phyloP scores from a whole-genome alignment of 2,888 invertebrate genomes.

The Xestia xanthographa region DNA sequence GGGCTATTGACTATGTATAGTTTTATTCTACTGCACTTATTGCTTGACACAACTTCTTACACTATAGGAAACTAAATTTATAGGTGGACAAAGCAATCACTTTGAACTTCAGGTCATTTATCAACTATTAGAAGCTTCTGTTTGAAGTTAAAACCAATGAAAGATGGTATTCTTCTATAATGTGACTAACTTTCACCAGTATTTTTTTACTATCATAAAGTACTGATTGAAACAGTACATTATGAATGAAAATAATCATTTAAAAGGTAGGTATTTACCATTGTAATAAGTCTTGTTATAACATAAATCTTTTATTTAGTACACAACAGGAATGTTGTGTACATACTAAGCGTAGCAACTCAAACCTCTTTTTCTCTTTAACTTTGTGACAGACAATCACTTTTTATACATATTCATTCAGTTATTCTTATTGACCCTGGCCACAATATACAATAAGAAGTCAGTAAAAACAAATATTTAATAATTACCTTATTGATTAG shows the following conservation, averaged over 20 bases:
- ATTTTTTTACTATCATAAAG: not conserved
- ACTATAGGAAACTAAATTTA: not conserved
- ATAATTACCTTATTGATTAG: constrained; percentile 72
- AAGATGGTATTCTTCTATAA: not conserved
- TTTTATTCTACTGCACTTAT: not conserved
- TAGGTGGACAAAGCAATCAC: not conserved
- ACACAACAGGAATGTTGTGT: constrained; percentile 46
- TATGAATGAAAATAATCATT: constrained; percentile 30
- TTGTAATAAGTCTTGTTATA: constrained; percentile 11
- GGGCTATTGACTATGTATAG: not conserved
- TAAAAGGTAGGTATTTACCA: constrained; percentile 11
- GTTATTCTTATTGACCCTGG: constrained; percentile 40
- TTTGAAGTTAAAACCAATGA: not conserved
- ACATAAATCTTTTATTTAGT: constrained; percentile 21
- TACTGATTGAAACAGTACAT: not conserved
- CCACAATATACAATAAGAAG: constrained; percentile 35
- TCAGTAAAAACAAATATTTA: constrained; percentile 46
- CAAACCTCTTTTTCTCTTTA: constrained; percentile 20
- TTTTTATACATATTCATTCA: constrained; percentile 29
- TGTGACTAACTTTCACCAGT: constrained; percentile 4
- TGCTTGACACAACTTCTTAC: not conserved
- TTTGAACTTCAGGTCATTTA: not conserved
- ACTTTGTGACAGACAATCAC: constrained; percentile 48
- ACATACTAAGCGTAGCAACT: constrained; percentile 18
- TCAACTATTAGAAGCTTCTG: not conserved